Percentiles rank a stretch among this genome's conserved stretches.
Evolutionary conservation across 2,888 invertebrate genomes (phyloP).

Genomic region (Cerastoderma edule): DNA sequence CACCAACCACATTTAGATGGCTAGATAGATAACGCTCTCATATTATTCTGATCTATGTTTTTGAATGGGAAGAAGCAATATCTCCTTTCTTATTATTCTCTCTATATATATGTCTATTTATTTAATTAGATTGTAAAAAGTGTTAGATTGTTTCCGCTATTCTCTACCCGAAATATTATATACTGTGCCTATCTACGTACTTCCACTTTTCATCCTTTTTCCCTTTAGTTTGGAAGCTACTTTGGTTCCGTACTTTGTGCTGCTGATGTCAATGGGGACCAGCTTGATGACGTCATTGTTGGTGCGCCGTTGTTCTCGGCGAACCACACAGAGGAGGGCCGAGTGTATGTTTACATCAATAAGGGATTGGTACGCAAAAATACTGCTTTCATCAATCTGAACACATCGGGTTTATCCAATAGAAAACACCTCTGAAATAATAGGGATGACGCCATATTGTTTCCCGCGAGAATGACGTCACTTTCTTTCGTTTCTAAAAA

Average conservation of each 20-base stretch:
- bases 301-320: constrained; percentile 86
- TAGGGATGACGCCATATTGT: too few relatives aligned
- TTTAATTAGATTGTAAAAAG: not conserved
- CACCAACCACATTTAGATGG: too few relatives aligned
- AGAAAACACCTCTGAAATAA: too few relatives aligned
- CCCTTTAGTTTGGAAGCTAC: constrained; percentile 84
- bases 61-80: too few relatives aligned
- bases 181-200: not conserved
- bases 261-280: constrained; percentile 87
- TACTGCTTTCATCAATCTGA: too few relatives aligned
- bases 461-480: too few relatives aligned
- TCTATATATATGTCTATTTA: too few relatives aligned
- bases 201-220: not conserved
- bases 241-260: constrained; percentile 88
- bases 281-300: constrained; percentile 87
- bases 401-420: too few relatives aligned
- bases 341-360: constrained; percentile 66
- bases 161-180: not conserved
- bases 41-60: too few relatives aligned
- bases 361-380: constrained; percentile 59
- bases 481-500: too few relatives aligned
- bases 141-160: not conserved
- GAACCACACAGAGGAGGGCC: constrained; percentile 62
- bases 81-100: too few relatives aligned
- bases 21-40: too few relatives aligned